A percentile compares a stretch with the other conserved stretches of the same genome.
Evolutionary conservation across 2,888 invertebrate species (phyloP).

Genomic region (Agonum fuliginosum): DNA sequence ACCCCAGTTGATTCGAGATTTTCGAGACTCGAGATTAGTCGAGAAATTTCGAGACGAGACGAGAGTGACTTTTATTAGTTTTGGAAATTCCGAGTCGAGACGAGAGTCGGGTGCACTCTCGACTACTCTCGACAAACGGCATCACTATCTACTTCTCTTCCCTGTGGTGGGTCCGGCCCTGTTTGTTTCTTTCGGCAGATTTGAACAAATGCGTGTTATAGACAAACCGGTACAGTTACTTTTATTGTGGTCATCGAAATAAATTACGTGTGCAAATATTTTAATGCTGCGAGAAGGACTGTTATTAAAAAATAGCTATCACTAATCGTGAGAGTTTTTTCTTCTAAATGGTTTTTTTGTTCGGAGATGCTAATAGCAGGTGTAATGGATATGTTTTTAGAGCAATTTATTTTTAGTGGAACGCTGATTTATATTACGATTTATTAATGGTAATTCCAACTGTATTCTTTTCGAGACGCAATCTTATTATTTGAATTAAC

Average conservation of each 20-base stretch:
- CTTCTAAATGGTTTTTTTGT: constrained; percentile 17
- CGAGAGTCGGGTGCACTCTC: too few species aligned
- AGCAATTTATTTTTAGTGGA: constrained; percentile 40
- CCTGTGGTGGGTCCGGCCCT: background rate
- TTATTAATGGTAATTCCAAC: constrained; percentile 38
- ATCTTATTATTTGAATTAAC: constrained; percentile 15
- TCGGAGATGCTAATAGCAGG: constrained; percentile 30
- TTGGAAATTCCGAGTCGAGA: too few species aligned
- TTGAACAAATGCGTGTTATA: constrained; percentile 37
- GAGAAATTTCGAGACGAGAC: too few species aligned
- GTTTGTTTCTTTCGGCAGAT: background rate
- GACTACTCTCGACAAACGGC: too few species aligned
- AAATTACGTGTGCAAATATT: constrained; percentile 56
- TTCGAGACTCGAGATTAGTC: too few species aligned
- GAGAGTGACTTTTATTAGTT: too few species aligned
- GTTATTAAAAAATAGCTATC: constrained; percentile 54
- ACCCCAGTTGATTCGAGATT: too few species aligned
- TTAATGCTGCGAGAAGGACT: constrained; percentile 48
- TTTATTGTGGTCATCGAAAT: constrained; percentile 55
- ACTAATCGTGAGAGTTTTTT: constrained; percentile 43
- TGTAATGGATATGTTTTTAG: constrained; percentile 41
- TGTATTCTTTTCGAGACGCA: constrained; percentile 7
- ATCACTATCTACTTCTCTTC: too few species aligned
- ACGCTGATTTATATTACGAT: constrained; percentile 34
- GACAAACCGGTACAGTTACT: constrained; percentile 51